Conservation (phyloP, 2,113 vertebrate genomes). For the Microtus richardsoni region DNA sequence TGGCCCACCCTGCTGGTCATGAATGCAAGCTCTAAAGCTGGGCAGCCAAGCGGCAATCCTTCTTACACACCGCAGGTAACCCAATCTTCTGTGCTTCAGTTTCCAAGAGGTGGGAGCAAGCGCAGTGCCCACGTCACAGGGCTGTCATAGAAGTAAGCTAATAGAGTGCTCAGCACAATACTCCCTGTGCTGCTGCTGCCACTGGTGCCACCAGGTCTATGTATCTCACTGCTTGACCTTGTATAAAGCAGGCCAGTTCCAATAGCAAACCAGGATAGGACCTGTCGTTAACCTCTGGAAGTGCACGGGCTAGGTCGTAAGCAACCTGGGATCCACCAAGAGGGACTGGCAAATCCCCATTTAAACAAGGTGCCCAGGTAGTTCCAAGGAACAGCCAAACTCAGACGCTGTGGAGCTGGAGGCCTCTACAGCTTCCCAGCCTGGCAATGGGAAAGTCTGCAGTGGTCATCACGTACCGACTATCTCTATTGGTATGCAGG, state of each 20-base stretch:
- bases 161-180: not conserved
- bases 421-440: not conserved
- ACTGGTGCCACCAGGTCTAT: not conserved
- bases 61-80: too few species aligned
- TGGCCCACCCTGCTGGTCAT: fast-evolving
- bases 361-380: not conserved
- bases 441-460: not conserved
- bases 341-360: not conserved
- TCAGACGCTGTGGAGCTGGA: not conserved
- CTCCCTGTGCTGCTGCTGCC: fast-evolving
- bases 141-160: not conserved
- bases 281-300: not conserved
- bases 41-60: not conserved
- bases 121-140: not conserved
- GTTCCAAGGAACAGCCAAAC: not conserved
- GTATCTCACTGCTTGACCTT: not conserved
- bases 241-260: not conserved
- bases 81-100: not conserved
- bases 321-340: not conserved
- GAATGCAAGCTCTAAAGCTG: not conserved
- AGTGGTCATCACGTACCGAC: not conserved
- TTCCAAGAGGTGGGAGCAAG: not conserved
- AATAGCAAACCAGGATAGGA: not conserved
- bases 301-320: not conserved
- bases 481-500: not conserved